phyloP scores from a whole-genome alignment of 2,797 vertebrate genomes.

The Bovichtus diacanthus region DNA sequence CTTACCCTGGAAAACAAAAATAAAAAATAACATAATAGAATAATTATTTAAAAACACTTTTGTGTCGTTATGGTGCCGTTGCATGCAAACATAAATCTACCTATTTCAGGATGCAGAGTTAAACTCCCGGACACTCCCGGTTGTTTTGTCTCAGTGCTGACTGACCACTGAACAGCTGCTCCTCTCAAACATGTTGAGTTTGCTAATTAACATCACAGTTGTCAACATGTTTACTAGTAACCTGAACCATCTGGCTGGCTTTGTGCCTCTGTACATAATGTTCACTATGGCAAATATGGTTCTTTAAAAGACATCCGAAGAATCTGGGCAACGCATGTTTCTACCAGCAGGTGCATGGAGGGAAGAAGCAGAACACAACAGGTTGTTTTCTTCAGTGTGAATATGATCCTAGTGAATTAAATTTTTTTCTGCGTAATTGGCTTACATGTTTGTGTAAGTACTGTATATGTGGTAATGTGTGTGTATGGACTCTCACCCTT shows the following conservation, averaged over 20 bases:
- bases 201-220: conserved; percentile 32
- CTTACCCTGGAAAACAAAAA: conserved; percentile 48
- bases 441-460: not conserved
- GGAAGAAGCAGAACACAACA: not conserved
- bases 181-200: conserved; percentile 12
- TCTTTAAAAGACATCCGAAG: conserved; percentile 22
- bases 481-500: conserved; percentile 65
- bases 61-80: no score
- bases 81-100: not conserved
- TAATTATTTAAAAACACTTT: not conserved
- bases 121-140: conserved; percentile 14
- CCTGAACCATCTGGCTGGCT: conserved; percentile 23
- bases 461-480: not conserved
- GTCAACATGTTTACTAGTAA: conserved; percentile 53
- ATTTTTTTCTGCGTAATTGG: not conserved
- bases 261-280: conserved; percentile 21
- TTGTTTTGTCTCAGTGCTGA: conserved; percentile 38
- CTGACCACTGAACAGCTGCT: conserved; percentile 47
- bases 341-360: conserved; percentile 21
- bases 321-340: conserved; percentile 24
- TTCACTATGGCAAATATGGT: conserved; percentile 43
- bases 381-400: not conserved
- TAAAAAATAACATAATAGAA: not conserved
- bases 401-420: not conserved
- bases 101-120: not conserved